Evolutionary conservation across 2,888 invertebrate species (phyloP).

Genomic region (Drosophila phalerata): DNA sequence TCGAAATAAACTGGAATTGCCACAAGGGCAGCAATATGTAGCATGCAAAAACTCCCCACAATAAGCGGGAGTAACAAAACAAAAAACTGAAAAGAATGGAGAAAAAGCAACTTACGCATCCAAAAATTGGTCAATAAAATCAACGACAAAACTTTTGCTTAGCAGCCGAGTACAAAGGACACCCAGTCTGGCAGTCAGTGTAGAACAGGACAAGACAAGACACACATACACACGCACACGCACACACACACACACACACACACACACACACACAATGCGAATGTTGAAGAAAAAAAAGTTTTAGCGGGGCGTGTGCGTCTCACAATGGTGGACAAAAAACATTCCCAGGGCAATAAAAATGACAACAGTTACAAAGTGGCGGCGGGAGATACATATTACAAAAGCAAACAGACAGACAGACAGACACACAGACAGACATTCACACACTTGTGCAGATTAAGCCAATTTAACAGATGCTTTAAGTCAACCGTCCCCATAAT

Average conservation of each 20-base stretch:
- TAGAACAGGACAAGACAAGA: slow-evolving; percentile 13
- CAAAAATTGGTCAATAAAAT: slow-evolving; percentile 81
- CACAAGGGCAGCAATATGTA: slow-evolving; percentile 28
- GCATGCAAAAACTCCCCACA: slow-evolving; percentile 68
- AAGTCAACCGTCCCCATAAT: slow-evolving; percentile 75
- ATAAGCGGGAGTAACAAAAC: slow-evolving; percentile 37
- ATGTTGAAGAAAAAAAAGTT: slow-evolving; percentile 39
- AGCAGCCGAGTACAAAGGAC: slow-evolving; percentile 68
- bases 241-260: slow-evolving; percentile 15
- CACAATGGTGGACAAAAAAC: slow-evolving; percentile 75
- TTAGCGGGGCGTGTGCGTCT: slow-evolving; percentile 70
- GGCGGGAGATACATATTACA: slow-evolving; percentile 75
- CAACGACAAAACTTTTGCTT: slow-evolving; percentile 79
- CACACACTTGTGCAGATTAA: slow-evolving; percentile 71
- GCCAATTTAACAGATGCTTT: slow-evolving; percentile 82
- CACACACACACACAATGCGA: slow-evolving; percentile 23
- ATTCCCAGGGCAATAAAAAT: slow-evolving; percentile 82
- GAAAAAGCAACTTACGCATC: slow-evolving; percentile 71
- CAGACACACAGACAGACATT: slow-evolving; percentile 24
- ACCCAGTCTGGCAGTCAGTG: slow-evolving; percentile 59
- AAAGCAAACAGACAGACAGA: slow-evolving; percentile 43
- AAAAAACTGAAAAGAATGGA: slow-evolving; percentile 28
- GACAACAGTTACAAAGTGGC: slow-evolving; percentile 82
- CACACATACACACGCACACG: slow-evolving; percentile 14
- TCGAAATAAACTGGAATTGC: slow-evolving; percentile 56